phyloP scores from a whole-genome alignment of 2,113 vertebrate genomes.

The Ranitomeya imitator region DNA sequence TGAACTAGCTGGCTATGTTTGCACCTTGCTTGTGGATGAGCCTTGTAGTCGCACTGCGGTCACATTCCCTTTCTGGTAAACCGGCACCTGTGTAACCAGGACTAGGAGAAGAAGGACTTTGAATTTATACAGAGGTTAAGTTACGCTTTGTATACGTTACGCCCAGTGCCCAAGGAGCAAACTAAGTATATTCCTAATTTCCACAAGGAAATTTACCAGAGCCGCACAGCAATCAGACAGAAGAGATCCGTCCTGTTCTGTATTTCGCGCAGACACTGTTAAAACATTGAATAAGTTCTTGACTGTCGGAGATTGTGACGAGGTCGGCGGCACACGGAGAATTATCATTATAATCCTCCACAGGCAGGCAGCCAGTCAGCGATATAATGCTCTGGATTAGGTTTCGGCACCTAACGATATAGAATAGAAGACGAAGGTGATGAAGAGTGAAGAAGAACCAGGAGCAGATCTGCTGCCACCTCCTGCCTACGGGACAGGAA shows the following conservation, averaged over 20 bases:
- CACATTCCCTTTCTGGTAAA: too few species aligned
- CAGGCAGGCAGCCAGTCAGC: conserved; percentile 49
- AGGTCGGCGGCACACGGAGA: conserved; percentile 28
- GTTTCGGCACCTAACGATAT: conserved; percentile 22
- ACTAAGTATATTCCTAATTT: background rate
- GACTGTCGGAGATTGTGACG: conserved; percentile 28
- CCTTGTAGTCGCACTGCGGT: too few species aligned
- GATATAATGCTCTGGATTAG: conserved; percentile 43
- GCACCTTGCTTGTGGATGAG: too few species aligned
- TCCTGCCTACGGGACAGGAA: background rate
- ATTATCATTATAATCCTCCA: conserved; percentile 43
- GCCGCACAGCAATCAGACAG: background rate
- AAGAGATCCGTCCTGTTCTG: background rate
- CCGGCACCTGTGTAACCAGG: too few species aligned
- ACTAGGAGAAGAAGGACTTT: background rate
- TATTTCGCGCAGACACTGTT: conserved; percentile 1
- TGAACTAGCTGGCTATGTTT: too few species aligned
- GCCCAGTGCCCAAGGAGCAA: background rate
- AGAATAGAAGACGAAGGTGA: conserved; percentile 26
- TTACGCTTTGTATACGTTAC: too few species aligned
- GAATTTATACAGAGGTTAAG: background rate
- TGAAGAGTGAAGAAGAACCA: conserved; percentile 2
- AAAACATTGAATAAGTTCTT: conserved; percentile 26
- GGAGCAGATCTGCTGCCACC: background rate
- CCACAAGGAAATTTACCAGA: background rate